Evolutionary conservation across 1,140 invertebrate species (phyloP), one percentile per base, ranked within the genome.

Genomic region (Thaumetopoea pityocampa): DNA sequence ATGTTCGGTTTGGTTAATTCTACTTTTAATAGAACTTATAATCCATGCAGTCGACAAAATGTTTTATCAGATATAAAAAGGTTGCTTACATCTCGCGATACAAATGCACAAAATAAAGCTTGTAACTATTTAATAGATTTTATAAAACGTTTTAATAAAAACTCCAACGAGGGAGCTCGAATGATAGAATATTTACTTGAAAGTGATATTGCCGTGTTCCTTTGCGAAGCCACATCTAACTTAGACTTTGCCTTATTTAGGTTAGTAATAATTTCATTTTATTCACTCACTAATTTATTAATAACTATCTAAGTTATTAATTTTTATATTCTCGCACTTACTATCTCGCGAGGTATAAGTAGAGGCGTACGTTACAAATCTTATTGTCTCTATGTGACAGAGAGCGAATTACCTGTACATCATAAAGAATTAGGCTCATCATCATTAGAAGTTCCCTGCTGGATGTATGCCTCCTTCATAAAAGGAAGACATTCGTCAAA

Each of bases 151-250:
- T 76, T 73, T 38, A 65, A 68, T 16, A 29, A 50, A 14, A 71
- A 60, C 36, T 67, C 69, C 7, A 53, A 49, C 7, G 68, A 84
- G 37, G 58, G 63, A 27, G 34, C 26, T 30, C 47, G 52, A 19
- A 63, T 74, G 50, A 35, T 78, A 1, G 61, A 80, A 51, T 81
- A 81, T 58, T 62, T 84, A 37, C 49, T 84, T 7, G 65, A 83
- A 1, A 81, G 80, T 40, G 79, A 83, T 42, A 78, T 84, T 19
- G 61, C 59, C 17, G 65, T 80, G 14, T 83, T 83, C 50, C 57
- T 83, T 1, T 83, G 77, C 43, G 77, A 78, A 67, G 69, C 74
- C n/a, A 74, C 62, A 18, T 68, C 70, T 8, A 83, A 81, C 34
- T 67, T 83, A 37, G 71, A 81, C 43, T 74, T 73, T 23, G 45